Evolutionary conservation across 1,140 invertebrate genomes (phyloP), one percentile per base, ranked within the genome.

Genomic region (Drosophila ambigua): DNA sequence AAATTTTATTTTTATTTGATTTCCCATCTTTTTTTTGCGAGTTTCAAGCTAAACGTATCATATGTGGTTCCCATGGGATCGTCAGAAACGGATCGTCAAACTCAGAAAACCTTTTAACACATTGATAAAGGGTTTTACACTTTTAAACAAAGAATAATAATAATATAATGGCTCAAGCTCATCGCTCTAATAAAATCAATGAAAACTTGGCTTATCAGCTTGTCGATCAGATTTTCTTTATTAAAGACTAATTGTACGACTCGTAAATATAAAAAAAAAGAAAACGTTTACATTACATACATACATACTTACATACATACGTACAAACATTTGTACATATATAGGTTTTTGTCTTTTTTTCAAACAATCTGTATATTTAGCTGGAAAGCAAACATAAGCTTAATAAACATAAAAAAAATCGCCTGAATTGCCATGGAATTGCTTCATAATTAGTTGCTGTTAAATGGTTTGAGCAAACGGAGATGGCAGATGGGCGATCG

Each of bases 381-480:
- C 81, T 82, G 65, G 60, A 82, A 68, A 65, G 79, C 79, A 79
- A 83, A 83, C 76, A 84, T 71, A 69, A 48, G 58, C 62, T 64
- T 65, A 44, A 77, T 67, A 80, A 75, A 80, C 55, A 35, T 7
- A 35, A 45, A 52, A 46, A 62, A 62, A 28, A 53, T 31, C 31
- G 13, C 41, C 23, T 39, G 16, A 54, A 49, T 54, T 69, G 69
- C 69, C 50, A 57, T 67, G 72, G 59, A 79, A 79, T 76, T 80
- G 77, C 62, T 61, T 83, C 62, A 76, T 83, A 80, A 83, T 84
- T 83, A 83, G 72, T 65, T 79, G 76, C 57, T 84, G 79, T 79
- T 67, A 68, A 83, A 79, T 60, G 76, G 61, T 43, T 35, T 50
- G 24, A 46, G 15, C 26, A 41, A 50, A 43, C 54, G 28, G 20